A percentile compares a stretch with the other conserved stretches of the same genome.
These are phyloP conservation scores for Barbus barbus DNA, from an alignment of 2,113 vertebrate species.

Conservation along the genomic window DNA sequence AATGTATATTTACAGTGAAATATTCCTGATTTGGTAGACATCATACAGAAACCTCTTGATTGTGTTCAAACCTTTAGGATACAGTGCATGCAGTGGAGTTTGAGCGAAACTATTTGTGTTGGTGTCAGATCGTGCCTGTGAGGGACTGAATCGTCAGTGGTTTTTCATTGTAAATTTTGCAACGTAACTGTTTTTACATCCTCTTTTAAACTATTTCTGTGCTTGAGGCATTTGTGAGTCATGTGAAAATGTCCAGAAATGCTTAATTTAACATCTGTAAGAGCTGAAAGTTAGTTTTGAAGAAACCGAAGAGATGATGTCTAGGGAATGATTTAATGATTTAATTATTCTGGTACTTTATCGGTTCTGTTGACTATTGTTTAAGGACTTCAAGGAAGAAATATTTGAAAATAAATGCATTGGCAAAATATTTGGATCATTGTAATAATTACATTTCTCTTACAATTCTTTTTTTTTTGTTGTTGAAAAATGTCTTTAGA, in stretches of 20 bases:
- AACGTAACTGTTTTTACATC: background rate
- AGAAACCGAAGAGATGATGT: background rate
- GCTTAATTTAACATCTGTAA: background rate
- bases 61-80: too few relatives aligned
- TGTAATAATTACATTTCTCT: background rate
- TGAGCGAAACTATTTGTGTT: too few relatives aligned
- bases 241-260: background rate
- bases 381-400: background rate
- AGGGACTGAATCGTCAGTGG: too few relatives aligned
- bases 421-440: background rate
- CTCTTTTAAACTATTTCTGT: background rate
- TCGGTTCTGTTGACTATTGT: background rate
- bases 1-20: background rate
- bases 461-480: too few relatives aligned
- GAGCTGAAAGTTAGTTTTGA: background rate
- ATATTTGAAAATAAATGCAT: background rate
- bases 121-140: too few relatives aligned
- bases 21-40: background rate
- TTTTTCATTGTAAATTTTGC: too few relatives aligned
- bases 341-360: background rate
- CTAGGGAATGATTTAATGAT: background rate
- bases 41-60: background rate
- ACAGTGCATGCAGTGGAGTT: too few relatives aligned
- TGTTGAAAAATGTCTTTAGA: too few relatives aligned
- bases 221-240: background rate